These are phyloP conservation scores for Nipponia nippon DNA, from an alignment of 2,113 vertebrate genomes.

Conservation along the genomic window DNA sequence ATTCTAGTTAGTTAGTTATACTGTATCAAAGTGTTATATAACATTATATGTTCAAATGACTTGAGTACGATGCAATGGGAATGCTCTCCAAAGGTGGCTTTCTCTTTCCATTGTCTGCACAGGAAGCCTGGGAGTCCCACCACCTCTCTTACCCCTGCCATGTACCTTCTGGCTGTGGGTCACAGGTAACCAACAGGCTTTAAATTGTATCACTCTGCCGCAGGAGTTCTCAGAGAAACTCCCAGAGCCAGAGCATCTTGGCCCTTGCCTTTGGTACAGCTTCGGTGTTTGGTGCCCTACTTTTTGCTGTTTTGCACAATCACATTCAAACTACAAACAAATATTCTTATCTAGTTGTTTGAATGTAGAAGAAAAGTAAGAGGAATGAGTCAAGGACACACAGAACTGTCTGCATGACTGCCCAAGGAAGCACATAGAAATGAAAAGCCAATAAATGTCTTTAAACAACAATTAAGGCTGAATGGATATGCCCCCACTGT, in stretches of 20 bases:
- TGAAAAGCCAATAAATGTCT: background rate
- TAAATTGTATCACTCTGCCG: background rate
- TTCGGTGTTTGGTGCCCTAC: background rate
- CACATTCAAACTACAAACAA: background rate
- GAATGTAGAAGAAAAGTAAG: background rate
- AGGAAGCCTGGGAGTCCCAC: background rate
- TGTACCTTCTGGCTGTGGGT: accelerated
- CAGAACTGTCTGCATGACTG: background rate
- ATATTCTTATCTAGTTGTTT: background rate
- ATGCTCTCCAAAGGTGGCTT: background rate
- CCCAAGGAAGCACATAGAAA: background rate
- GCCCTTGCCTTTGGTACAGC: background rate
- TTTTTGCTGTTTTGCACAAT: background rate
- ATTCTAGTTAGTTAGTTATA: background rate
- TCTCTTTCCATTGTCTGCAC: background rate
- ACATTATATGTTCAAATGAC: background rate
- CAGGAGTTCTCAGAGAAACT: background rate
- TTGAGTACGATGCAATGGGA: background rate
- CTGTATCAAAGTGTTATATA: background rate
- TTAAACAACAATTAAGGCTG: background rate
- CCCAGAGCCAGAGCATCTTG: background rate
- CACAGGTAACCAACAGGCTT: background rate
- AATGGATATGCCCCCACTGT: background rate
- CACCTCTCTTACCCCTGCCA: background rate
- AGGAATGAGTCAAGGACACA: background rate